Percentiles rank a stretch among this genome's conserved stretches.
Conservation (phyloP, 2,113 vertebrate genomes). For the Dromas ardeola region DNA sequence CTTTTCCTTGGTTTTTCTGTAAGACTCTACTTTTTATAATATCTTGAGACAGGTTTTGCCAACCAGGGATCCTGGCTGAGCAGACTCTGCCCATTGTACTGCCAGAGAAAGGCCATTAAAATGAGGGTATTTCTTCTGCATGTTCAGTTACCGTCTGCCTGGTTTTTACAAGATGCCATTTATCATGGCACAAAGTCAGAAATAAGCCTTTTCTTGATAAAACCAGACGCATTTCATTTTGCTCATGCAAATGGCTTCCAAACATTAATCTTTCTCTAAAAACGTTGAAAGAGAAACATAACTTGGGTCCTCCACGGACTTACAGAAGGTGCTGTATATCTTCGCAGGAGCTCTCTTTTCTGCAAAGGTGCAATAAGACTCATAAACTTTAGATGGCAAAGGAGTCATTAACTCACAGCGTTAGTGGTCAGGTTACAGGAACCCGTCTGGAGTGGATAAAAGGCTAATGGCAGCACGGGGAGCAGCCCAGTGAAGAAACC, state of each 20-base stretch:
- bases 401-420: not conserved
- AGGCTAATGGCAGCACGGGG: not conserved
- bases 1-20: not conserved
- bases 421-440: not conserved
- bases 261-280: not conserved
- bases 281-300: not conserved
- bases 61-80: not conserved
- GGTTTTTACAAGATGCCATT: not conserved
- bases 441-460: not conserved
- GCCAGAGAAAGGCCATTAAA: not conserved
- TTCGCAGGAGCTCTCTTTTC: not conserved
- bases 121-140: not conserved
- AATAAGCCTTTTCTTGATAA: not conserved
- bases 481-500: not conserved
- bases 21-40: not conserved
- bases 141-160: not conserved
- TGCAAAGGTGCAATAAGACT: not conserved
- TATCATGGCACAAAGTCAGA: not conserved
- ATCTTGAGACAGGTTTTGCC: not conserved
- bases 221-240: not conserved
- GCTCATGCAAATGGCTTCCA: not conserved
- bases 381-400: not conserved
- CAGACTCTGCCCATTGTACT: not conserved
- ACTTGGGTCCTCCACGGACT: not conserved
- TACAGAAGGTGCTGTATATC: not conserved